Evolutionary conservation across 2,797 vertebrate genomes (phyloP), one percentile per base, ranked within the genome.

Genomic region (Acipenser ruthenus): DNA sequence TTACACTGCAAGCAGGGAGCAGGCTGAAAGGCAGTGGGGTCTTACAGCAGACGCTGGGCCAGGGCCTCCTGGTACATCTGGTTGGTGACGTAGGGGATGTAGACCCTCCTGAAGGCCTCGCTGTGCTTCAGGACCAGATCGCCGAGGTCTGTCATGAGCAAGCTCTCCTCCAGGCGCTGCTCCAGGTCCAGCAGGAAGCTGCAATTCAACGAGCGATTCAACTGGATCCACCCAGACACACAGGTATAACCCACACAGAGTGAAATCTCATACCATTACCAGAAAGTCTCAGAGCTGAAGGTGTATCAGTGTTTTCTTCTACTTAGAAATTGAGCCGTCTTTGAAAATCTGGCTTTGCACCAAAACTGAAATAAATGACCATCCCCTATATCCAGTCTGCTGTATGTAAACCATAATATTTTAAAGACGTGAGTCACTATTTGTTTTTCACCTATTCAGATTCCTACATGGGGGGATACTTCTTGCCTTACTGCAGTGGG

Each of bases 61-160:
- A 90, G 80, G 7, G 81, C 75, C 74, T 92, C 90, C 72, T 93
- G 91, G 77, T 89, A 92, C 85, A 84, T 90, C 86, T 92, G 91
- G 77, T 93, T 93, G 2, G 82, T 92, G 69, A 93, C 80, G 58
- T 93, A 93, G 0, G 89, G 89, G 65, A 91, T 83, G 12, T 93
- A 92, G 56, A 86, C 84, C 0, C 72, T 47, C 8, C 62, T 77
- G 64, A 92, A 89, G 10, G 63, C 68, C 0, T 77, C 64, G 47
- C 77, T 79, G 65, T 91, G 89, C 47, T 67, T 68, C 7, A 92
- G 79, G 7, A 92, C 77, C 6, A 91, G 13, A 59, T 90, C 86
- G 0, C 86, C 89, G 13, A 91, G 70, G 70, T 83, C 74, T 51
- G 75, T 69, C 7, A 92, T 78, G 0, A 88, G 52, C 67, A 89